Evolutionary conservation across 2,797 vertebrate species (phyloP).

Genomic region (Gallinago nigripennis): DNA sequence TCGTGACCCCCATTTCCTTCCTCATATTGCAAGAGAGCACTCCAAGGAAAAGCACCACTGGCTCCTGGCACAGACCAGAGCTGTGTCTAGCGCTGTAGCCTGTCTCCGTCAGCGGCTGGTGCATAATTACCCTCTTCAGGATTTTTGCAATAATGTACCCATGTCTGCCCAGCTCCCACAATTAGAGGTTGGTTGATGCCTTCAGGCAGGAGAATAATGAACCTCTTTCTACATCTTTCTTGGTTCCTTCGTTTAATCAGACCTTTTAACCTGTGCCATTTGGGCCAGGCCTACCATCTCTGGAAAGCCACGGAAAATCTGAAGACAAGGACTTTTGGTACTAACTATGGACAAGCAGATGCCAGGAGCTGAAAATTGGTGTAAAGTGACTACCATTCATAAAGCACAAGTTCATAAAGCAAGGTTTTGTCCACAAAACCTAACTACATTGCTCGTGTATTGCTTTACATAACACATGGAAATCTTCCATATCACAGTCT

Average conservation of each 20-base stretch:
- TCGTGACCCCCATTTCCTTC: neutral
- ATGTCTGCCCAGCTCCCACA: neutral
- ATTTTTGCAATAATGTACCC: slow-evolving; percentile 48
- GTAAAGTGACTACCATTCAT: neutral
- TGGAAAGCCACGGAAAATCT: neutral
- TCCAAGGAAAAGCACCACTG: neutral
- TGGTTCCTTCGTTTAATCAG: slow-evolving; percentile 47
- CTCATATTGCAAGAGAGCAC: slow-evolving; percentile 3
- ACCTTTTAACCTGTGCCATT: slow-evolving; percentile 62
- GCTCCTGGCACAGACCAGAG: neutral
- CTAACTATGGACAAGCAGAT: neutral
- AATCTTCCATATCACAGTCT: neutral
- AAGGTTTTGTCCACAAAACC: neutral
- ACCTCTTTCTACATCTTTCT: neutral
- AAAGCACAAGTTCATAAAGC: neutral
- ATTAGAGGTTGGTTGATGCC: slow-evolving; percentile 35
- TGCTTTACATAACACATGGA: neutral
- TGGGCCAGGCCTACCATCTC: neutral
- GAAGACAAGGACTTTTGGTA: neutral
- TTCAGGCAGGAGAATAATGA: slow-evolving; percentile 60
- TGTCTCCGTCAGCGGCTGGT: neutral
- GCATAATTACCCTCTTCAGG: slow-evolving; percentile 45
- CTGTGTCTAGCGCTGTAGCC: neutral
- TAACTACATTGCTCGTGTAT: neutral
- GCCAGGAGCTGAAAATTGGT: neutral